These are phyloP conservation scores for Drosophila austrosaltans DNA, from an alignment of 2,888 invertebrate species.

Conservation along the genomic window DNA sequence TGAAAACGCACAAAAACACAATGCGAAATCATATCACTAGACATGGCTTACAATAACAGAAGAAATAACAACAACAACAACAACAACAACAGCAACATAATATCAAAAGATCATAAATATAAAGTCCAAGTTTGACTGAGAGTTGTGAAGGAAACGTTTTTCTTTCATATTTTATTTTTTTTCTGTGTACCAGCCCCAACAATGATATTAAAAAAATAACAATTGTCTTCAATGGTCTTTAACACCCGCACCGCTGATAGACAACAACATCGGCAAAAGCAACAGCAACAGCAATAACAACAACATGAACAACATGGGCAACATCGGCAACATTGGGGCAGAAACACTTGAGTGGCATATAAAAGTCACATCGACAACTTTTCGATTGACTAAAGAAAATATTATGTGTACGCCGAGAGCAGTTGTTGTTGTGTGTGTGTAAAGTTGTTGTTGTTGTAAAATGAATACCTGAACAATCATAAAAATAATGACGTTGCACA, in stretches of 20 bases:
- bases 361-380: slow-evolving; percentile 76
- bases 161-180: not conserved
- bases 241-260: slow-evolving; percentile 80
- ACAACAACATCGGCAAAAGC: slow-evolving; percentile 51
- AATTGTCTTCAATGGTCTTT: slow-evolving; percentile 80
- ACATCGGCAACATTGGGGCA: slow-evolving; percentile 21
- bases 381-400: slow-evolving; percentile 77
- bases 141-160: slow-evolving; percentile 52
- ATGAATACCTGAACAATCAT: slow-evolving; percentile 80
- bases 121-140: slow-evolving; percentile 72
- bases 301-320: slow-evolving; percentile 31
- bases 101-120: slow-evolving; percentile 30
- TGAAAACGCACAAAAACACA: slow-evolving; percentile 58
- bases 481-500: slow-evolving; percentile 82
- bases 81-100: slow-evolving; percentile 14
- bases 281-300: slow-evolving; percentile 46
- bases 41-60: slow-evolving; percentile 78
- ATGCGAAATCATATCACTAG: slow-evolving; percentile 80
- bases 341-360: slow-evolving; percentile 71
- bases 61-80: slow-evolving; percentile 12
- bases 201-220: slow-evolving; percentile 77
- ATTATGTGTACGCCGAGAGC: slow-evolving; percentile 53
- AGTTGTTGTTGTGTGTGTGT: slow-evolving; percentile 8
- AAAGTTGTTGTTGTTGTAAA: slow-evolving; percentile 9
- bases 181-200: slow-evolving; percentile 49